Evolutionary conservation across 2,888 invertebrate genomes (phyloP).

Genomic region (Rosalia funebris): DNA sequence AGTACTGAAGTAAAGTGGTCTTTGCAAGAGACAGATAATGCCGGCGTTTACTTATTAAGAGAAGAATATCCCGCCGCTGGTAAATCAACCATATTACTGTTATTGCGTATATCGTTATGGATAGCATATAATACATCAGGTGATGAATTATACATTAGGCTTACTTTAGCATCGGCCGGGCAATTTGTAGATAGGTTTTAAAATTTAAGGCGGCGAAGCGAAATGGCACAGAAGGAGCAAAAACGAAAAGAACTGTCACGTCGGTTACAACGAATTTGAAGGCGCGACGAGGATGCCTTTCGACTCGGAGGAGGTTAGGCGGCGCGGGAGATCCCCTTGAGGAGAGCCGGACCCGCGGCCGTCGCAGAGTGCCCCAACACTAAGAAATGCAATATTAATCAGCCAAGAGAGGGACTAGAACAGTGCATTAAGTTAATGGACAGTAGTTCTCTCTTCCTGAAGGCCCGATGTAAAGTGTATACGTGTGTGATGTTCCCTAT

Average conservation of each 20-base stretch:
- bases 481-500: slow-evolving; percentile 34
- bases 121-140: slow-evolving; percentile 31
- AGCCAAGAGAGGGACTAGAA: slow-evolving; percentile 64
- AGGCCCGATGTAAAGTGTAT: slow-evolving; percentile 31
- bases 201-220: slow-evolving; percentile 57
- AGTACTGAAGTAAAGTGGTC: background rate
- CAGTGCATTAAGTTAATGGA: slow-evolving; percentile 65
- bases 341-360: slow-evolving; percentile 23
- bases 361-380: slow-evolving; percentile 56
- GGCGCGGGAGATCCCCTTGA: slow-evolving; percentile 27
- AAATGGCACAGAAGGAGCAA: slow-evolving; percentile 42
- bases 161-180: slow-evolving; percentile 50
- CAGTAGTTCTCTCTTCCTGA: slow-evolving; percentile 47
- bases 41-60: background rate
- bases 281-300: slow-evolving; percentile 38
- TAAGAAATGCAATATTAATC: slow-evolving; percentile 74
- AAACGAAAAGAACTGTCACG: slow-evolving; percentile 55
- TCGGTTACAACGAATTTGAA: slow-evolving; percentile 50
- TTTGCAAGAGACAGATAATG: background rate
- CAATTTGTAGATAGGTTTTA: slow-evolving; percentile 57
- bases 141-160: slow-evolving; percentile 49
- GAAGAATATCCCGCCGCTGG: background rate
- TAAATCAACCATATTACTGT: slow-evolving; percentile 17
- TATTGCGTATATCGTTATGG: slow-evolving; percentile 22
- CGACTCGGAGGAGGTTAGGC: slow-evolving; percentile 17